A percentile compares a stretch with the other conserved stretches of the same genome.
These are phyloP conservation scores for Discoglossus pictus DNA, from an alignment of 2,797 vertebrate species.

Conservation along the genomic window DNA sequence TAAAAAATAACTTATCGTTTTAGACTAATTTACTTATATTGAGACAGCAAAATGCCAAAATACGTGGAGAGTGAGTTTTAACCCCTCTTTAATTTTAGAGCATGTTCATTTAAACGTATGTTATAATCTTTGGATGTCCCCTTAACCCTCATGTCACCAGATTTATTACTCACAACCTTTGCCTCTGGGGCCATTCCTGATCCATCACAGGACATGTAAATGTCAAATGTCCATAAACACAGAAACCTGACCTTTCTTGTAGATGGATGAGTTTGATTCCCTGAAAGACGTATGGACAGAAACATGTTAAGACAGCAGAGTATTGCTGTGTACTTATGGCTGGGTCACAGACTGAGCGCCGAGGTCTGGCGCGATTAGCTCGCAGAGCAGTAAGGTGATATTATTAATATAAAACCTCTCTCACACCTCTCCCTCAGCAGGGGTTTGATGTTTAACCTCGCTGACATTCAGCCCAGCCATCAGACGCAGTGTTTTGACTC, in stretches of 20 bases:
- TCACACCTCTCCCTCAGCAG: conserved; percentile 2
- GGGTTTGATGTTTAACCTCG: conserved; percentile 62
- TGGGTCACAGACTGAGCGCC: neutral
- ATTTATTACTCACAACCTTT: conserved; percentile 27
- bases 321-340: neutral
- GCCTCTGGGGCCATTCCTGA: neutral
- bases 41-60: no score
- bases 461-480: conserved; percentile 66
- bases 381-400: conserved; percentile 25
- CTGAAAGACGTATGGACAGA: conserved; percentile 11
- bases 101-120: no score
- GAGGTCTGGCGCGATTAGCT: conserved; percentile 5
- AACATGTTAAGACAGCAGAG: neutral
- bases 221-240: conserved; percentile 38
- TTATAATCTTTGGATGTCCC: no score
- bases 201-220: conserved; percentile 31
- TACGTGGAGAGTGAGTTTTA: neutral
- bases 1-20: no score
- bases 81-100: no score
- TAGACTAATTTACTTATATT: no score
- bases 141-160: neutral
- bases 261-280: conserved; percentile 29
- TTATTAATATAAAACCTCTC: neutral
- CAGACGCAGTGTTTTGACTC: conserved; percentile 82
- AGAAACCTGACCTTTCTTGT: conserved; percentile 42